phyloP scores from a whole-genome alignment of 2,888 invertebrate species.

The Volucella zonaria region DNA sequence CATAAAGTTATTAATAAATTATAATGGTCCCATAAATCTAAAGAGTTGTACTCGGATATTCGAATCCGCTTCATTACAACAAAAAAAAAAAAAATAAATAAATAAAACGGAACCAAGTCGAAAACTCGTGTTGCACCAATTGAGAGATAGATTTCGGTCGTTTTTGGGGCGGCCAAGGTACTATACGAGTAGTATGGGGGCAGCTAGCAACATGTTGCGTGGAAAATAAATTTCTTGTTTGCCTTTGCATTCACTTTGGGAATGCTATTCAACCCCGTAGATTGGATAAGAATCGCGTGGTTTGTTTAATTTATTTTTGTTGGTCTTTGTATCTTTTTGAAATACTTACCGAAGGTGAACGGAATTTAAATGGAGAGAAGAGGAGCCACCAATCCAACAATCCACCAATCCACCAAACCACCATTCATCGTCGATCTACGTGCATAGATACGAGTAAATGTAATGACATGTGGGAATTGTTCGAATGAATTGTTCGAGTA shows the following conservation, averaged over 20 bases:
- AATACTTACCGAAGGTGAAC: conserved; percentile 6
- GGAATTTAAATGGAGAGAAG: conserved; percentile 53
- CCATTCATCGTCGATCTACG: conserved; percentile 50
- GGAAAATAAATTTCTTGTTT: conserved; percentile 19
- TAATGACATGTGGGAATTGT: conserved; percentile 39
- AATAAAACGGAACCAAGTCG: too few species aligned
- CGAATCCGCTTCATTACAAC: conserved; percentile 20
- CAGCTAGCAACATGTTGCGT: conserved; percentile 34
- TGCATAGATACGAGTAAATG: conserved; percentile 48
- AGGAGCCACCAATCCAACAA: conserved; percentile 33
- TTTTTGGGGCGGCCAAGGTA: background rate
- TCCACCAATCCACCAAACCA: conserved; percentile 18
- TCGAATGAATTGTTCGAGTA: conserved; percentile 7
- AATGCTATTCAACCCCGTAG: background rate
- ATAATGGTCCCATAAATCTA: conserved; percentile 51
- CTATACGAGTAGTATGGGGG: too few species aligned
- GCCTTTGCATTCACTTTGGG: background rate
- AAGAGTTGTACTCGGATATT: conserved; percentile 13
- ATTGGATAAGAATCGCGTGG: conserved; percentile 33
- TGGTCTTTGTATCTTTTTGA: background rate
- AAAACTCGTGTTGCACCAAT: conserved; percentile 33
- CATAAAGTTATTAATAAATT: conserved; percentile 68
- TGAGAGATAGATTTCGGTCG: conserved; percentile 15
- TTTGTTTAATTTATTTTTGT: conserved; percentile 16
- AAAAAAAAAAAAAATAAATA: background rate